Evolutionary conservation across 2,113 vertebrate genomes (phyloP).

Genomic region (Electrona antarctica): DNA sequence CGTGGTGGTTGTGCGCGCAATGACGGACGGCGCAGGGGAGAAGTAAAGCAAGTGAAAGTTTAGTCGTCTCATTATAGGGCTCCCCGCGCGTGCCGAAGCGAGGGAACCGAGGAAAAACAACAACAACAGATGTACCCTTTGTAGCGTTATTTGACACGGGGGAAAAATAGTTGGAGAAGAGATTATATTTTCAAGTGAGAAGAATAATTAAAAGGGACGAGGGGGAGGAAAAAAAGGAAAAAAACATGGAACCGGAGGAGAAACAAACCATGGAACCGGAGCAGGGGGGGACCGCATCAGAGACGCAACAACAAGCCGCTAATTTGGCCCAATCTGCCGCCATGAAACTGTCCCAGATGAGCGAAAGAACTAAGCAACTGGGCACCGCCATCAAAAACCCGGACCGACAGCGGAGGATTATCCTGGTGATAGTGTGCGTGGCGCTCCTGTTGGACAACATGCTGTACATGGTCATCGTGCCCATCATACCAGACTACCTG

Average conservation of each 20-base stretch:
- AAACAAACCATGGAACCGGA: constrained; percentile 73
- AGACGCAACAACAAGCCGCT: constrained; percentile 36
- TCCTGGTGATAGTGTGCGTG: constrained; percentile 90
- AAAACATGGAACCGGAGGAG: neutral
- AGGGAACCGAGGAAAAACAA: constrained; percentile 26
- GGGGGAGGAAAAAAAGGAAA: constrained; percentile 2
- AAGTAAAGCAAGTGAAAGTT: constrained; percentile 68
- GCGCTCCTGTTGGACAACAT: constrained; percentile 96
- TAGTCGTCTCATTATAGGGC: constrained; percentile 35
- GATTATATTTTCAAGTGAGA: constrained; percentile 26
- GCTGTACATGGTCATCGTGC: constrained; percentile 98
- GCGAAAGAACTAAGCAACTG: constrained; percentile 86
- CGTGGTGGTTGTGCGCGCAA: constrained; percentile 48
- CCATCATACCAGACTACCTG: constrained; percentile 94
- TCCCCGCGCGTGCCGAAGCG: constrained; percentile 24
- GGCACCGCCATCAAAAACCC: constrained; percentile 85
- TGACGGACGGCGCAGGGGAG: constrained; percentile 62
- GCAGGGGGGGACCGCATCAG: constrained; percentile 35
- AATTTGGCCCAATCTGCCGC: constrained; percentile 83
- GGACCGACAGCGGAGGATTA: constrained; percentile 85
- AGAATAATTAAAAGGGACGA: constrained; percentile 17
- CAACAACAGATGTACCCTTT: constrained; percentile 51
- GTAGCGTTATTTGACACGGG: constrained; percentile 39
- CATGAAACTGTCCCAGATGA: constrained; percentile 86
- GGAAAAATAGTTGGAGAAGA: constrained; percentile 31